A percentile compares a stretch with the other conserved stretches of the same genome.
phyloP scores from a whole-genome alignment of 2,113 vertebrate genomes.

The Morone chrysops region DNA sequence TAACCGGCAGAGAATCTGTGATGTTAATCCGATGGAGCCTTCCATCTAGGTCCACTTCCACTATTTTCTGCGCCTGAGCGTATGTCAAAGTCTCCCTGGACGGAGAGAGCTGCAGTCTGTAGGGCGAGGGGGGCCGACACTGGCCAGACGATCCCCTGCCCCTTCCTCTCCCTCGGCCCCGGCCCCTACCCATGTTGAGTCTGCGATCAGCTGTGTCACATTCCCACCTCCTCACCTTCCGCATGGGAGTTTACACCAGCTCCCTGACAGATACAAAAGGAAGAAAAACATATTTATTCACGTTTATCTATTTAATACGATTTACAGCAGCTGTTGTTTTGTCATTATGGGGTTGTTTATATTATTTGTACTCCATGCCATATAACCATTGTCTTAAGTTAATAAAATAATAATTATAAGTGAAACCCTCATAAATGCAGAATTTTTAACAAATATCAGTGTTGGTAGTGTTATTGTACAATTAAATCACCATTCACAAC shows the following conservation, averaged over 20 bases:
- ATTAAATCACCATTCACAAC: neutral
- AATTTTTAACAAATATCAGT: neutral
- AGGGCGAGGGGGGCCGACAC: slow-evolving; percentile 90
- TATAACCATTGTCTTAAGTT: neutral
- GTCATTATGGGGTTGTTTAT: neutral
- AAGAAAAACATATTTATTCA: neutral
- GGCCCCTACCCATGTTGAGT: slow-evolving; percentile 78
- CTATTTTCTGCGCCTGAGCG: slow-evolving; percentile 95
- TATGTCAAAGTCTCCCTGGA: slow-evolving; percentile 94
- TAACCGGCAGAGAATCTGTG: slow-evolving; percentile 92
- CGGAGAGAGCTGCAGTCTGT: slow-evolving; percentile 92
- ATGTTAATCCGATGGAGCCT: slow-evolving; percentile 97
- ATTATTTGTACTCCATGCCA: neutral
- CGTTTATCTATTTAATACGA: neutral
- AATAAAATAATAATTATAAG: neutral
- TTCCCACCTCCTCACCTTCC: slow-evolving; percentile 88
- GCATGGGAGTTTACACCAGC: slow-evolving; percentile 84
- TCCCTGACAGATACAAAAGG: slow-evolving; percentile 45
- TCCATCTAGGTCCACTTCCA: slow-evolving; percentile 97
- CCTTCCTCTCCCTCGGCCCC: slow-evolving; percentile 83
- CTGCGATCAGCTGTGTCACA: slow-evolving; percentile 78
- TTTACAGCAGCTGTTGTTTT: neutral
- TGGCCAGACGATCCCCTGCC: slow-evolving; percentile 80
- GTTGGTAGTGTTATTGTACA: neutral
- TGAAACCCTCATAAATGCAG: too few relatives aligned